Base-by-base conservation (phyloP, 2,113 vertebrate species). In the Ancistrus triradiatus region DNA sequence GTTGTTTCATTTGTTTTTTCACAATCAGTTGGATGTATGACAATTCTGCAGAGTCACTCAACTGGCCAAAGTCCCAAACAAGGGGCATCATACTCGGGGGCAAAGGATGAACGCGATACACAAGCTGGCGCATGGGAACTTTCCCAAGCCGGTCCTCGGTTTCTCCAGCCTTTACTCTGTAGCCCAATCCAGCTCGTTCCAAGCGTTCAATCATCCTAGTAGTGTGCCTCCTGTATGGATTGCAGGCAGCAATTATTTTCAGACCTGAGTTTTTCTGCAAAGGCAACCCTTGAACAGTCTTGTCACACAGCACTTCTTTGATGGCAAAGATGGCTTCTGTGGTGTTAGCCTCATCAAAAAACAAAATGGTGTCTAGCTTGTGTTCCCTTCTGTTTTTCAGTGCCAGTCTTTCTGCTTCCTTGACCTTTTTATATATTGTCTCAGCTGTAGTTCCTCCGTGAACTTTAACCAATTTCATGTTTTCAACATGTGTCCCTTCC, bases 311-410 rank as follows among this genome's bases (percentile, higher is more conserved):
- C 27, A 89, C 78, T 71, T 90, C 87, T 70, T 90, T 91, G 59
- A 90, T 89, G 49, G 86, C 84, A 76, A 87, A 87, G 63, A 90
- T 83, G 10, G 86, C 83, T 46, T 91, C 89, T 27, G 89, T 89
- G 50, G 89, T 89, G 79, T 90, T 91, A 1, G 86, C 89, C 78
- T 90, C 88, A 6, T 91, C 89, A 28, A 91, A 89, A 69, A 90
- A 91, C 66, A 90, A 73, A 64, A 90, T 72, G 1, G 89, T 90
- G 72, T 90, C 87, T 0, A 90, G 57, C 1, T 80, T 37, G 60
- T 79, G 74, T 2, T 2, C 37, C 18, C 14, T 33, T 6, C 28
- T 68, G 61, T 89, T 90, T 4, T 2, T 24, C 9, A 2, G 10
- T 27, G 87, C 88, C 55, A 90, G 76, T 7, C 1, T 2, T 56